phyloP scores from a whole-genome alignment of 2,797 vertebrate species.

The Uromys caudimaculatus region DNA sequence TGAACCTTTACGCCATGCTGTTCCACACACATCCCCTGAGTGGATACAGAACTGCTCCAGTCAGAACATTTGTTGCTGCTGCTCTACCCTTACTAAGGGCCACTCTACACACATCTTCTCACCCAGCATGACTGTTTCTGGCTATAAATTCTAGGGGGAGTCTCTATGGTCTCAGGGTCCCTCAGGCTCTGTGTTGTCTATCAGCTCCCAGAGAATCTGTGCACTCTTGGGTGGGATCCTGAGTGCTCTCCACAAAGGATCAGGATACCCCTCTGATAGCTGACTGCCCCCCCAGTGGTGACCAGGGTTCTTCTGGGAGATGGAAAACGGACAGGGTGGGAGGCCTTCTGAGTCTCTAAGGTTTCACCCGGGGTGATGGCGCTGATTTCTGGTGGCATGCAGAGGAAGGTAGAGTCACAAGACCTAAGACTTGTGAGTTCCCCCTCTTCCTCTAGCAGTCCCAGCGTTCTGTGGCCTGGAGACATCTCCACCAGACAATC shows the following conservation, averaged over 20 bases:
- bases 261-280: neutral
- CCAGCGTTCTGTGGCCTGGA: slow-evolving; percentile 65
- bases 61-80: neutral
- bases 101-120: neutral
- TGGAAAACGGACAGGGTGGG: neutral
- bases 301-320: neutral
- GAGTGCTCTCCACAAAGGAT: neutral
- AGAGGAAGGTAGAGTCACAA: slow-evolving; percentile 64
- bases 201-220: neutral
- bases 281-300: neutral
- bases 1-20: neutral
- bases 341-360: slow-evolving; percentile 5
- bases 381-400: slow-evolving; percentile 7
- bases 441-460: slow-evolving; percentile 77
- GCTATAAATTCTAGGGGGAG: neutral
- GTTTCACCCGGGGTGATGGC: neutral
- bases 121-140: neutral
- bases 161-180: neutral
- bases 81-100: neutral
- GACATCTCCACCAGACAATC: slow-evolving; percentile 60
- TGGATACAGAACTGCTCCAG: neutral
- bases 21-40: neutral
- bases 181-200: neutral
- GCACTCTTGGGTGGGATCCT: neutral
- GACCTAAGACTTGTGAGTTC: slow-evolving; percentile 71